Evolutionary conservation across 2,113 vertebrate genomes (phyloP).

Genomic region (Thunnus thynnus): DNA sequence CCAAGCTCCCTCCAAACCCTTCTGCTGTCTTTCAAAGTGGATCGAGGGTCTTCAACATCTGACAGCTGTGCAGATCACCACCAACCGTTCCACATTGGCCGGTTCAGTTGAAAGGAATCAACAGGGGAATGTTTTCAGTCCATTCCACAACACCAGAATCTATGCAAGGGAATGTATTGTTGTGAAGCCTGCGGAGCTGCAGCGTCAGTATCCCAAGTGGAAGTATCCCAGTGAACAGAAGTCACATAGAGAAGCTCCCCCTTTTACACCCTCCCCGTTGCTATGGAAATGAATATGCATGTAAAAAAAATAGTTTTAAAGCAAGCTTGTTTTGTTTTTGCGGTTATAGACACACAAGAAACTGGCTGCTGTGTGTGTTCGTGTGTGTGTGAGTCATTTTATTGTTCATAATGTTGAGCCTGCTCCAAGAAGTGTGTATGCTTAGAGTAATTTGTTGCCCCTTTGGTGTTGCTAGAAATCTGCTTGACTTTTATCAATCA

Average conservation of each 20-base stretch:
- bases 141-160: constrained; percentile 77
- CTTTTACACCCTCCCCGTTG: constrained; percentile 44
- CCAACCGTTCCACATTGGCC: constrained; percentile 38
- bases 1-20: constrained; percentile 91
- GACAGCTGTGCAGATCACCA: constrained; percentile 61
- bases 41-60: constrained; percentile 91
- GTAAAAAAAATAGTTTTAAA: constrained; percentile 65
- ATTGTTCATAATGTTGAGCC: constrained; percentile 40
- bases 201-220: constrained; percentile 33
- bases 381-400: constrained; percentile 53
- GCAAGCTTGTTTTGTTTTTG: constrained; percentile 36
- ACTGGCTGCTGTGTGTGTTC: constrained; percentile 61
- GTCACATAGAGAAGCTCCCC: neutral
- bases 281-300: constrained; percentile 79
- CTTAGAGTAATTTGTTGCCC: constrained; percentile 46
- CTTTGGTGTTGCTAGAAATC: constrained; percentile 67
- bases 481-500: constrained; percentile 53
- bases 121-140: constrained; percentile 54
- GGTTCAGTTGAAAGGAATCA: constrained; percentile 30
- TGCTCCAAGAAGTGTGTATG: constrained; percentile 45
- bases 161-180: constrained; percentile 83
- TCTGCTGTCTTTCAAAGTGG: constrained; percentile 95
- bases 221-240: neutral
- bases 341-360: constrained; percentile 62
- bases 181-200: constrained; percentile 51